Base-by-base conservation (phyloP, 2,888 invertebrate genomes). In the Strigamia maritima region DNA sequence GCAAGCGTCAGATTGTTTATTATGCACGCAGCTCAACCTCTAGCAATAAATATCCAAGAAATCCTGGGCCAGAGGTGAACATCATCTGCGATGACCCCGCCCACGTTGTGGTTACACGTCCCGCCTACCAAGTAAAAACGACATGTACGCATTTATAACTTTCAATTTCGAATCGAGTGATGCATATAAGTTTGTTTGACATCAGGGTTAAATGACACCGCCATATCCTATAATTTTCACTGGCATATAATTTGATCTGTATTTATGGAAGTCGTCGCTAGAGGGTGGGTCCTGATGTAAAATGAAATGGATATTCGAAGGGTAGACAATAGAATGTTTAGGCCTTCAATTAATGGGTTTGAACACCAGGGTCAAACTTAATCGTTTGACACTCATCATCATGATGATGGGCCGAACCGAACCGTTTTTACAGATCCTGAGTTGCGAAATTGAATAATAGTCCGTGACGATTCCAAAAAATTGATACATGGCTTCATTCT, bases 361-460 rank as follows among this genome's bases (percentile, higher is more conserved):
- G 75, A 75, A 65, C 22, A 22, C 4, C 8, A 38, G 31, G 75
- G 75, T 38, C 38, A 75, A 19, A 75, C 75, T 31, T 38, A 38
- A 75, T 65, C 60, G 60, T 75, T 75, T 75, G 75, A 75, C 75
- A 31, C 75, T 75, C 75, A 75, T 75, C 75, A 75, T 7, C 2
- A 12, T 31, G 75, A 75, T 75, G 31, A n/a, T n/a, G n/a, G n/a
- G n/a, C n/a, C n/a, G n/a, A 31, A 31, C 31, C 31, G 19, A 1
- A 3, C 75, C 75, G 38, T 19, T 28, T 31, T 75, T 75, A 10
- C 28, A 75, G 31, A 44, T 44, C 44, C 12, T n/a, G 44, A 44
- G 44, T 44, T 75, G 75, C 31, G 31, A 75, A 75, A 75, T 4
- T 31, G 75, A 75, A 75, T 35, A 75, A 31, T 75, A 35, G 24